Conservation (phyloP, 2,888 invertebrate genomes). For the Lamproptera curius region DNA sequence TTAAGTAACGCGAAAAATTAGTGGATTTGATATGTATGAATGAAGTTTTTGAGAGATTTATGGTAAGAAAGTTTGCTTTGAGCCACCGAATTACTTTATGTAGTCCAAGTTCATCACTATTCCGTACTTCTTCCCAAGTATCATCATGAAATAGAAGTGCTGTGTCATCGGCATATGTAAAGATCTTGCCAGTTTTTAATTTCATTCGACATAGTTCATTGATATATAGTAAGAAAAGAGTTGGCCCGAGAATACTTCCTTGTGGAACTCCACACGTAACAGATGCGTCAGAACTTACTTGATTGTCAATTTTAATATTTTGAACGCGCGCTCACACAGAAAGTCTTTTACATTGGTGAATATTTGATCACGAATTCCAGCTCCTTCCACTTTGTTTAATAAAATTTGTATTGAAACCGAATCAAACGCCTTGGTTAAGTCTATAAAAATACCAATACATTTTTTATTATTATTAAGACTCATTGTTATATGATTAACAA, state of each 20-base stretch:
- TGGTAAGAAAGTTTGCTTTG: neutral
- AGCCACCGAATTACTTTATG: slow-evolving; percentile 3
- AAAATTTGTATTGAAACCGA: neutral
- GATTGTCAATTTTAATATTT: neutral
- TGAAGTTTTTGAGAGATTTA: slow-evolving; percentile 1
- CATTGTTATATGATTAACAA: neutral
- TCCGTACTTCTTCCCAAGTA: slow-evolving; percentile 1
- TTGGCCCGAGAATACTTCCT: slow-evolving; percentile 5
- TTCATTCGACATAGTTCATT: neutral
- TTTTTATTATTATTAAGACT: neutral
- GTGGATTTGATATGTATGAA: too few species aligned
- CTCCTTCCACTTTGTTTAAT: neutral
- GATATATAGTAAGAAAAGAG: slow-evolving; percentile 1
- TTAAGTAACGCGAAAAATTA: too few species aligned
- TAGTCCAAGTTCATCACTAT: neutral
- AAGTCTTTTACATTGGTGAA: neutral
- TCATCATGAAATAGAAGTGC: slow-evolving; percentile 4
- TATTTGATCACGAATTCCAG: neutral
- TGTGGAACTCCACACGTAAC: neutral
- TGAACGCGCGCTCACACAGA: neutral
- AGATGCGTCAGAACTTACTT: neutral
- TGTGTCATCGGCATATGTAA: slow-evolving; percentile 9
- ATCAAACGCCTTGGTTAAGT: neutral
- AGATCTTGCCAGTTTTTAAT: neutral
- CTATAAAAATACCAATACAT: neutral